Evolutionary conservation across 2,888 invertebrate genomes (phyloP).

Genomic region (Plemyria rubiginata): DNA sequence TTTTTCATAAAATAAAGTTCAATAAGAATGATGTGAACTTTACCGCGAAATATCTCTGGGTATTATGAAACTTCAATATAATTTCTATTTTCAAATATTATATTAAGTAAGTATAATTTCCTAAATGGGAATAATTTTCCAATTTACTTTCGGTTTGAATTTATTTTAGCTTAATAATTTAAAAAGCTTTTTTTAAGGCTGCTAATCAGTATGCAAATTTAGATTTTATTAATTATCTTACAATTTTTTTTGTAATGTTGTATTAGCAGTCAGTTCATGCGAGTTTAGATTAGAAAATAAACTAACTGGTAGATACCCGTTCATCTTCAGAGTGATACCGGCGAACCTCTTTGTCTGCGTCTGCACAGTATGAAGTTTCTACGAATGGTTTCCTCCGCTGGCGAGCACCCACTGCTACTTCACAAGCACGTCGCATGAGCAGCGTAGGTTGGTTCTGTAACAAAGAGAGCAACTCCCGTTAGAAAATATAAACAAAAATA

Average conservation of each 20-base stretch:
- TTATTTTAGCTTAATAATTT: no score
- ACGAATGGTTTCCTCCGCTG: constrained; percentile 62
- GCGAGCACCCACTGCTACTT: constrained; percentile 67
- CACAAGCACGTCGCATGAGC: constrained; percentile 73
- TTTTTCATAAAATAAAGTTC: constrained; percentile 59
- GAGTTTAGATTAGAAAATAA: constrained; percentile 25
- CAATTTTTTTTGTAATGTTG: no score
- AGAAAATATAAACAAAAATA: not conserved
- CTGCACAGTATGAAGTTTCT: constrained; percentile 53
- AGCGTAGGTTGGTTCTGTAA: constrained; percentile 70
- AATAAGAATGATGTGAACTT: constrained; percentile 46
- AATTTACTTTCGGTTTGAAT: no score
- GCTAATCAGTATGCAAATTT: no score
- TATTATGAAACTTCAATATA: constrained; percentile 32
- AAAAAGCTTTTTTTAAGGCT: no score
- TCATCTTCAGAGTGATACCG: constrained; percentile 67
- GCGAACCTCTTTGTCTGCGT: constrained; percentile 55
- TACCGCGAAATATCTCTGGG: constrained; percentile 36
- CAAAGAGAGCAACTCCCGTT: constrained; percentile 25
- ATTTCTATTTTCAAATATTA: constrained; percentile 22
- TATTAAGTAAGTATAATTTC: not conserved
- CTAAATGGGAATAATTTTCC: no score
- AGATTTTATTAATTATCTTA: no score
- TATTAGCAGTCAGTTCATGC: not conserved
- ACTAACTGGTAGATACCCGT: constrained; percentile 60